phyloP scores from a whole-genome alignment of 2,797 vertebrate species.

The Sebastes cheni region DNA sequence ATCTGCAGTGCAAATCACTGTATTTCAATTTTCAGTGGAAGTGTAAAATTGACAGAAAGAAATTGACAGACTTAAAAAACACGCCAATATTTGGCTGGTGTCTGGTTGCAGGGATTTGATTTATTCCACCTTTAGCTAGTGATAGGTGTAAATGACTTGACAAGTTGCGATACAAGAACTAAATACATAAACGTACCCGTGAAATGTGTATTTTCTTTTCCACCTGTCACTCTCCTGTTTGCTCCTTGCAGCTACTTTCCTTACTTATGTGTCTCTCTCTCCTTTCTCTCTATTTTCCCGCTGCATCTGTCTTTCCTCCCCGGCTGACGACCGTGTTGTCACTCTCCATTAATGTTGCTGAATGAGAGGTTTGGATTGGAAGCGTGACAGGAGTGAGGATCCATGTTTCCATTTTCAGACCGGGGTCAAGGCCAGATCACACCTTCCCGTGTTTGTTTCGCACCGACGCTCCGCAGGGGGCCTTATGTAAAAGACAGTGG shows the following conservation, averaged over 20 bases:
- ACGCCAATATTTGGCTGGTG: too few species aligned
- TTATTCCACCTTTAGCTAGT: background rate
- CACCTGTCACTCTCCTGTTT: constrained; percentile 7
- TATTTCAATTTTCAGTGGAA: background rate
- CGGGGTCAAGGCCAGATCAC: constrained; percentile 51
- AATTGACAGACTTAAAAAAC: background rate
- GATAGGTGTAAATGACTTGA: constrained; percentile 17
- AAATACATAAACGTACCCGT: background rate
- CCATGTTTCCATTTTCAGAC: constrained; percentile 51
- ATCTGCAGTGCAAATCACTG: background rate
- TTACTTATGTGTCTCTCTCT: background rate
- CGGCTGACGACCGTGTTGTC: constrained; percentile 1
- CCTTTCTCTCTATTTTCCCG: background rate
- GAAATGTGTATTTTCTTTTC: background rate
- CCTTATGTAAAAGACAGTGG: constrained; percentile 35
- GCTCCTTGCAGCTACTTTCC: background rate
- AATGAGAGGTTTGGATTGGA: constrained; percentile 17
- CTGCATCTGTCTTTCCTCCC: background rate
- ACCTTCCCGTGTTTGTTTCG: constrained; percentile 30
- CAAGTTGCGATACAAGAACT: background rate
- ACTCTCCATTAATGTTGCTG: constrained; percentile 9
- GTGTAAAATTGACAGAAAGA: background rate
- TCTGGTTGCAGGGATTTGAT: background rate
- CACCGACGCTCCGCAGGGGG: background rate
- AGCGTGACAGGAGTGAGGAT: constrained; percentile 30